These are phyloP conservation scores for Cremastobaeus sp. DNA, from an alignment of 2,888 invertebrate species.

Conservation along the genomic window DNA sequence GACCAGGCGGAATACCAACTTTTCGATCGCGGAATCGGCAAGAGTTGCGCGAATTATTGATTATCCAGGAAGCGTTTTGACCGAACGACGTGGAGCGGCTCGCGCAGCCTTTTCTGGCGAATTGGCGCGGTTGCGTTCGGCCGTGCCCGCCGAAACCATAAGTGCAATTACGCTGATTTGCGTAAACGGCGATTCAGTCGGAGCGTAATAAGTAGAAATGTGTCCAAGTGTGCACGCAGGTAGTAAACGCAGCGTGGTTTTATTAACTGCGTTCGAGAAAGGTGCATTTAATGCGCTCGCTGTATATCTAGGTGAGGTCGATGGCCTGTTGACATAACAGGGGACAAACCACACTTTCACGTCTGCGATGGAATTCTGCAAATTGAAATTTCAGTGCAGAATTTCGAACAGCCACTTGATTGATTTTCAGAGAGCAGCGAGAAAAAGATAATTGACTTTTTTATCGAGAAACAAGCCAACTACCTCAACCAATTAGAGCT, in stretches of 20 bases:
- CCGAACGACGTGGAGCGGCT: no score
- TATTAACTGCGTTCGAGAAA: conserved; percentile 52
- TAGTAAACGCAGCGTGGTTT: conserved; percentile 30
- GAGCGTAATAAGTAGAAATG: conserved; percentile 28
- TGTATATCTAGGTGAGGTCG: conserved; percentile 51
- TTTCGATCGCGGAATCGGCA: no score
- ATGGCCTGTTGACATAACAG: conserved; percentile 65
- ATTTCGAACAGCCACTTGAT: conserved; percentile 46
- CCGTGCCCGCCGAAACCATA: no score
- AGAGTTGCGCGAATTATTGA: no score
- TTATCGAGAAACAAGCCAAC: no score
- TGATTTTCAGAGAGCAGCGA: neutral
- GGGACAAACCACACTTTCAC: conserved; percentile 68
- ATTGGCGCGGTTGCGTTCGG: no score
- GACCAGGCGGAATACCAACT: no score
- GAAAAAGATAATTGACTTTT: no score
- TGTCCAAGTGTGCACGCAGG: conserved; percentile 5
- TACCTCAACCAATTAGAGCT: no score
- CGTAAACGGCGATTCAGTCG: conserved; percentile 14
- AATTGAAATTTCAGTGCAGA: conserved; percentile 62
- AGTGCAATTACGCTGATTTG: no score
- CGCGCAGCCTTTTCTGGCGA: no score
- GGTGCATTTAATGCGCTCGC: conserved; percentile 43
- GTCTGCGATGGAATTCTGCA: conserved; percentile 64
- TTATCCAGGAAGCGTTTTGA: no score